A percentile compares a stretch with the other conserved stretches of the same genome.
phyloP scores from a whole-genome alignment of 2,113 vertebrate genomes.

The Hypocryptadius cinnamomeus region DNA sequence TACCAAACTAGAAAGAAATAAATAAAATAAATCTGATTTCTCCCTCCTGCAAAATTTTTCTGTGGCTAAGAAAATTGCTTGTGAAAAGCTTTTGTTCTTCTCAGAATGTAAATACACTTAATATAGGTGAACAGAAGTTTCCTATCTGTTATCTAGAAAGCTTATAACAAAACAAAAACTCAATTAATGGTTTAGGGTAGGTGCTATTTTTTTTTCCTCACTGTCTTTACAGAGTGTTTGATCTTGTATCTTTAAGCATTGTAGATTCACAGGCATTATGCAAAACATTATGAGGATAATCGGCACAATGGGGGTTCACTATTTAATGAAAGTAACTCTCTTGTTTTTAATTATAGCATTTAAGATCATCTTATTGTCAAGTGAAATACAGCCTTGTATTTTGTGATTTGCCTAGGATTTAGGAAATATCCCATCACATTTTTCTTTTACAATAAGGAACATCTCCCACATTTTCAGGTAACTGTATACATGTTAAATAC shows the following conservation, averaged over 20 bases:
- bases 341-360: conserved; percentile 74
- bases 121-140: neutral
- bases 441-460: neutral
- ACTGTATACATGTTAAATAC: neutral
- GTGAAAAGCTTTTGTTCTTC: neutral
- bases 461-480: neutral
- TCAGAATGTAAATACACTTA: neutral
- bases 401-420: conserved; percentile 2
- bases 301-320: conserved; percentile 60
- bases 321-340: conserved; percentile 72
- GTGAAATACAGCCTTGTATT: conserved; percentile 7
- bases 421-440: neutral
- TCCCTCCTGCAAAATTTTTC: neutral
- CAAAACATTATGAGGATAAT: conserved; percentile 57
- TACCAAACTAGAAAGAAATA: neutral
- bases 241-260: conserved; percentile 57
- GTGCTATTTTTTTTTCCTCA: neutral
- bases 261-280: conserved; percentile 63
- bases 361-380: conserved; percentile 67
- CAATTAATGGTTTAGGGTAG: neutral
- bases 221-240: neutral
- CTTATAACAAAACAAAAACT: neutral
- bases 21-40: neutral
- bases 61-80: neutral
- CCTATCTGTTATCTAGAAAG: neutral